Percentiles rank a stretch among this genome's conserved stretches.
These are phyloP conservation scores for Pseudococcus viburni DNA, from an alignment of 2,888 invertebrate genomes.

Conservation along the genomic window DNA sequence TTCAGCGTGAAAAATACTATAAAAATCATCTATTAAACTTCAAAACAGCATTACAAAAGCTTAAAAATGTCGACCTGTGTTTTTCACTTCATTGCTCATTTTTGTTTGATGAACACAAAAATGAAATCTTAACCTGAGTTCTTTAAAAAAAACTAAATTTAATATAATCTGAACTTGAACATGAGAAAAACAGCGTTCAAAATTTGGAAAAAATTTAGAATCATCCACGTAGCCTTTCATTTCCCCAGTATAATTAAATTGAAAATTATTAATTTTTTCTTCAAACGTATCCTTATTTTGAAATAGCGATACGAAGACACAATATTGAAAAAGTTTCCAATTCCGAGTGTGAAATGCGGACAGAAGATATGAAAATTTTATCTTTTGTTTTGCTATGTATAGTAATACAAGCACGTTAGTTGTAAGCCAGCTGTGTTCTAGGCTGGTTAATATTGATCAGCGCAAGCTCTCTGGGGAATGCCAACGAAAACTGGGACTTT, in stretches of 20 bases:
- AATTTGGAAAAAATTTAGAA: too few species aligned
- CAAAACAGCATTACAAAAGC: too few species aligned
- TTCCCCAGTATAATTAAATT: slow-evolving; percentile 1
- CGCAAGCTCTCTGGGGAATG: slow-evolving; percentile 58
- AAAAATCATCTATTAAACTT: too few species aligned
- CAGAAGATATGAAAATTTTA: slow-evolving; percentile 29
- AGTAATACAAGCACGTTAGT: slow-evolving; percentile 38
- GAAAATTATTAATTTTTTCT: background rate
- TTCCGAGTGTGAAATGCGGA: background rate
- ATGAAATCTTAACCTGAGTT: too few species aligned
- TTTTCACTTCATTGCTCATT: too few species aligned
- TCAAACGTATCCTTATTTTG: background rate
- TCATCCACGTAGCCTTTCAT: too few species aligned
- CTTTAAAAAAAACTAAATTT: too few species aligned
- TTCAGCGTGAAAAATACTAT: too few species aligned
- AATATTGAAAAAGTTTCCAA: slow-evolving; percentile 51
- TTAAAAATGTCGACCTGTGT: too few species aligned
- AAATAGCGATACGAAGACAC: background rate
- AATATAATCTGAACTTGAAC: too few species aligned
- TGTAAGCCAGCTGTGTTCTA: slow-evolving; percentile 58
- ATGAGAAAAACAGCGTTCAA: too few species aligned
- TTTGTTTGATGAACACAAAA: too few species aligned
- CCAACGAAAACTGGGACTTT: slow-evolving; percentile 56
- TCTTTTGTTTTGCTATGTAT: slow-evolving; percentile 40
- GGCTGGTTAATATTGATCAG: slow-evolving; percentile 63